Evolutionary conservation across 2,113 vertebrate genomes (phyloP), one percentile per base, ranked within the genome.

Genomic region (Lathamus discolor): DNA sequence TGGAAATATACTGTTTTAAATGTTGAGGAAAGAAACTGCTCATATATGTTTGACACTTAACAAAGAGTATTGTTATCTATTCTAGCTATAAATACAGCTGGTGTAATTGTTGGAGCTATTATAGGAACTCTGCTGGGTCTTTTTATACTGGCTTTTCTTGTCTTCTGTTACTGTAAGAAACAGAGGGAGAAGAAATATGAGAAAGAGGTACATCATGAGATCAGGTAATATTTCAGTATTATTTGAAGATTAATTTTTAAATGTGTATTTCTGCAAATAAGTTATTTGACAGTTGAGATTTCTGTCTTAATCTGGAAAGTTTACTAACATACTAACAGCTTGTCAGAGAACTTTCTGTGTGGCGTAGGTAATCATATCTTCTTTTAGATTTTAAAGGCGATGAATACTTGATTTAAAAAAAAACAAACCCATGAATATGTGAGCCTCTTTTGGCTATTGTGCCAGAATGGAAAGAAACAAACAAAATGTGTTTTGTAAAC

Each of bases 131-230:
- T 99, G 16, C 97, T 99, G 79, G 98, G 98, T 62, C 98, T 99
- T 20, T 72, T 97, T 91, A 91, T 99, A 69, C 93, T 99, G 35
- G 97, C 96, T 83, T 94, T 99, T 94, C 96, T 99, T 78, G 57
- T 99, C 95, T 98, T 99, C 97, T 99, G 98, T 97, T 99, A 97
- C 83, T 99, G 95, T 96, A 99, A 98, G 59, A 98, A 98, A 78
- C 99, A 98, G 27, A 97, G 98, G 96, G 98, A 98, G 96, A 99
- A 99, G 98, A 99, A 99, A 96, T 99, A 99, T 0, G 99, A 99
- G 98, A 99, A 99, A 92, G 99, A 99, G 98, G 99, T 99, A 63
- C 98, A 99, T 91, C 99, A 99, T 52, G 99, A 99, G 91, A 99
- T 99, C 96, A 99, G 99, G 99, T 99, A 98, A 96, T 5, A n/a